Evolutionary conservation across 2,797 vertebrate species (phyloP), one percentile per base, ranked within the genome.

Genomic region (Acanthurus lineatus): DNA sequence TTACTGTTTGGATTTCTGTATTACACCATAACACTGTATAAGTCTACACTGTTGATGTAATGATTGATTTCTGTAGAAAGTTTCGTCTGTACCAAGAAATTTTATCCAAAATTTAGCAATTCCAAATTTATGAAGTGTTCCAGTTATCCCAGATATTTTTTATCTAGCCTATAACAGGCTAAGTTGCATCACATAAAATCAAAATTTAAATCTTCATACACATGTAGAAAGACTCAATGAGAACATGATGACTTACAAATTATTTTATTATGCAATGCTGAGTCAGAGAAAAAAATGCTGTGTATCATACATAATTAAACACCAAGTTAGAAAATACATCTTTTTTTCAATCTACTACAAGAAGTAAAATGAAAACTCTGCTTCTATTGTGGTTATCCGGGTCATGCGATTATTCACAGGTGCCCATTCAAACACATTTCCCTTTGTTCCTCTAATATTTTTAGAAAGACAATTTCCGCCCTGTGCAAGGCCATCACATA

Each of bases 401-500:
- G 76, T 11, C 28, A 53, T 40, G 35, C 60, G 68, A 76, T 86
- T 60, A 73, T 80, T 62, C 53, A 17, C 45, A 40, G 20, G 60
- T 64, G 57, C 67, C 69, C 77, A 79, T 76, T 90, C 69, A 79
- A 87, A 88, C 66, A 86, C 65, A 86, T 86, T 85, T 85, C 77
- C 78, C 54, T 86, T 89, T 66, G 65, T 82, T 85, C 67, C 14
- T 6, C 16, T 76, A 89, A 91, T 83, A 91, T 86, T 87, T 90
- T 88, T 91, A 91, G 86, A 89, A 91, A 91, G 86, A 82, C 81
- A 81, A 93, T 91, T 90, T 92, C 89, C 88, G 74, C 83, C 53
- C 78, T 68, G 68, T 53, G 68, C 67, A 68, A 48, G 82, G 56
- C 17, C 69, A 62, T 84, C 85, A 82, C 88, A 92, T 92, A 63